Percentiles rank a stretch among this genome's conserved stretches.
Evolutionary conservation across 2,113 vertebrate genomes (phyloP).

Genomic region (Nipponia nippon): DNA sequence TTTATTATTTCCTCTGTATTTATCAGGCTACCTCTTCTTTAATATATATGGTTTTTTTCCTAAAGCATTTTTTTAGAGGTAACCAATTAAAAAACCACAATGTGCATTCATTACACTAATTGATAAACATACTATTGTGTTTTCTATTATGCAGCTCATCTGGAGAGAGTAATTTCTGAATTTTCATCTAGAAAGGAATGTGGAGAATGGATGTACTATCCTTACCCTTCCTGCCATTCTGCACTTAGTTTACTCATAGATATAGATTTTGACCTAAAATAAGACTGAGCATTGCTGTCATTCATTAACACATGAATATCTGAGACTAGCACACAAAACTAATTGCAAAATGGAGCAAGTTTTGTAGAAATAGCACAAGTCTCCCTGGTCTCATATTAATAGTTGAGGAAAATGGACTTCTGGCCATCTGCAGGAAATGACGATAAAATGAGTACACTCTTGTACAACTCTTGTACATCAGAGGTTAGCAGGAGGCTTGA

Average conservation of each 20-base stretch:
- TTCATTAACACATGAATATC: not conserved
- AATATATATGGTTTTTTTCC: not conserved
- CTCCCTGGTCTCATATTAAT: not conserved
- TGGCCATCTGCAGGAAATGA: accelerated
- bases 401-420: not conserved
- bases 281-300: not conserved
- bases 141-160: not conserved
- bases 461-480: not conserved
- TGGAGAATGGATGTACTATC: not conserved
- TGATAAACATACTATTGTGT: not conserved
- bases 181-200: not conserved
- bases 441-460: not conserved
- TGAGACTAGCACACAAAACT: not conserved
- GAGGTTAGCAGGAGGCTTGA: not conserved
- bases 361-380: not conserved
- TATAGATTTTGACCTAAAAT: not conserved
- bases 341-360: not conserved
- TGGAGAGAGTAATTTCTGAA: not conserved
- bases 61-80: not conserved
- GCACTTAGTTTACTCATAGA: not conserved
- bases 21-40: not conserved
- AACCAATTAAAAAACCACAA: not conserved
- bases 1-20: not conserved
- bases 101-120: not conserved
- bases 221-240: not conserved